phyloP scores from a whole-genome alignment of 2,888 invertebrate genomes.

The Melieria omissa region DNA sequence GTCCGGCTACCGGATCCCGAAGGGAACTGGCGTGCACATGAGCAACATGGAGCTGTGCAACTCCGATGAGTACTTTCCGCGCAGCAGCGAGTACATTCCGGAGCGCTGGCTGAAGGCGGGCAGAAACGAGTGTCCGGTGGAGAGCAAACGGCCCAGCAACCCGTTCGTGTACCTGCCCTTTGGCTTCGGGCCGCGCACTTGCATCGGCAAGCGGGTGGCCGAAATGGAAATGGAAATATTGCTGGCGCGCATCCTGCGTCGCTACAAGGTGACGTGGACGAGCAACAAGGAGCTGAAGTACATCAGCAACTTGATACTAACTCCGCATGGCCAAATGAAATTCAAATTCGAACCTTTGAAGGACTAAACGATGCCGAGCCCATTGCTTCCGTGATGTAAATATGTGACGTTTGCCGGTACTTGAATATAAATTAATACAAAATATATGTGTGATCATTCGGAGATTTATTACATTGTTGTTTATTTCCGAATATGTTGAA shows the following conservation, averaged over 20 bases:
- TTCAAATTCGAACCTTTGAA: constrained; percentile 59
- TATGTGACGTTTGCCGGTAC: too few species aligned
- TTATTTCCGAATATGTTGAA: too few species aligned
- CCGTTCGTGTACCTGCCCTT: constrained; percentile 71
- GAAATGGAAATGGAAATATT: constrained; percentile 74
- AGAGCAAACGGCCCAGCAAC: constrained; percentile 49
- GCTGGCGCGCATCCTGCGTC: constrained; percentile 63
- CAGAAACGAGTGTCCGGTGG: constrained; percentile 48
- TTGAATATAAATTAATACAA: too few species aligned
- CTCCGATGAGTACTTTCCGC: constrained; percentile 73
- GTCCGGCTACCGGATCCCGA: constrained; percentile 74
- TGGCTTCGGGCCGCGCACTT: constrained; percentile 77
- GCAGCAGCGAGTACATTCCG: constrained; percentile 74
- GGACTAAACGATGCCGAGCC: not conserved
- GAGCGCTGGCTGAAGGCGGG: constrained; percentile 76
- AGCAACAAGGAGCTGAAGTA: constrained; percentile 52
- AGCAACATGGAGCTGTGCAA: constrained; percentile 73
- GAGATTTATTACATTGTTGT: too few species aligned
- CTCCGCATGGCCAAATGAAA: constrained; percentile 60
- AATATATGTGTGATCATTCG: too few species aligned
- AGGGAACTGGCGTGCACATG: constrained; percentile 77
- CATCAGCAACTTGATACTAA: constrained; percentile 58
- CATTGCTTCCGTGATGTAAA: too few species aligned
- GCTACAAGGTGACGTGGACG: constrained; percentile 59
- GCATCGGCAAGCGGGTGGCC: constrained; percentile 79